Conservation (phyloP, 2,797 vertebrate species). For the Australoheros facetus region DNA sequence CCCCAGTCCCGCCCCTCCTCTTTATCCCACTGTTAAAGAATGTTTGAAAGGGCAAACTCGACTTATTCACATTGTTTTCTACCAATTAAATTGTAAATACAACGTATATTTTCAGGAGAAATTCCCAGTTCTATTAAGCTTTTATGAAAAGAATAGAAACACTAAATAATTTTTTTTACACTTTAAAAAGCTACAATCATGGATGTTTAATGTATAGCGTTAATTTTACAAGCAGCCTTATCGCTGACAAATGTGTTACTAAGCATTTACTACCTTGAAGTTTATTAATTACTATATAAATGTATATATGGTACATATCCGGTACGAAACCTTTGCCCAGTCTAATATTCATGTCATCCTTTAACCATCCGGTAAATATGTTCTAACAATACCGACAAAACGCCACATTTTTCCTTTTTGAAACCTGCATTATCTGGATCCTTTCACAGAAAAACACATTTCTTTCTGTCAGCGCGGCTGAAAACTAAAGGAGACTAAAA, state of each 20-base stretch:
- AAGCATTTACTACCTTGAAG: neutral
- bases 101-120: neutral
- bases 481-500: conserved; percentile 36
- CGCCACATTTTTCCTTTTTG: too few species aligned
- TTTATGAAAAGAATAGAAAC: neutral
- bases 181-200: neutral
- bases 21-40: conserved; percentile 94
- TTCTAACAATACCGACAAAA: too few species aligned
- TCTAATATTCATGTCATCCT: too few species aligned
- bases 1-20: conserved; percentile 82
- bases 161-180: neutral
- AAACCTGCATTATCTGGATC: neutral
- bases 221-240: neutral
- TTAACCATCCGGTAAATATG: neutral
- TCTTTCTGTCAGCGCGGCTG: neutral
- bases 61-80: too few species aligned
- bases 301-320: neutral
- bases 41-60: conserved; percentile 87
- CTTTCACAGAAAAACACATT: neutral
- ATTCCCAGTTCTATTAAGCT: too few species aligned
- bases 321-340: too few species aligned
- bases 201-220: neutral
- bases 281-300: neutral
- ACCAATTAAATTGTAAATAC: neutral
- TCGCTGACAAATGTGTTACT: neutral